Evolutionary conservation across 2,888 invertebrate genomes (phyloP).

Genomic region (Zhuqinia jingwanae): DNA sequence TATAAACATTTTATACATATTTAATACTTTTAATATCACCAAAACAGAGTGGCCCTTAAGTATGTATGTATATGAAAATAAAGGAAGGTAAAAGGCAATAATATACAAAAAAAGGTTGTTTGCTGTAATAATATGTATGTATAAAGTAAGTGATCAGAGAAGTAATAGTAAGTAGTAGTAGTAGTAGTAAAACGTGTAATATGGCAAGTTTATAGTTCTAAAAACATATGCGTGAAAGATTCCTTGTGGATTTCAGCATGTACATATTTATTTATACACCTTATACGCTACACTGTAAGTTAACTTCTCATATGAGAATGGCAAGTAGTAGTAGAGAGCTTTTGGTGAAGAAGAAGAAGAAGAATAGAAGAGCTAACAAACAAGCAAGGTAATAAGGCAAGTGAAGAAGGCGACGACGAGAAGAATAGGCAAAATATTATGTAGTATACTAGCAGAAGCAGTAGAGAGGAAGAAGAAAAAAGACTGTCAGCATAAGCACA

Average conservation of each 20-base stretch:
- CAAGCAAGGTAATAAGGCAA: not conserved
- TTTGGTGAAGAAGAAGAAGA: too few relatives aligned
- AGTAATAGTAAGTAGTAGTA: too few relatives aligned
- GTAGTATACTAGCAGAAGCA: not conserved
- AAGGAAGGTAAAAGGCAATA: not conserved
- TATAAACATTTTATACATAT: too few relatives aligned
- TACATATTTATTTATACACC: too few relatives aligned
- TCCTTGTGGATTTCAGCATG: too few relatives aligned
- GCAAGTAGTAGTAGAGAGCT: too few relatives aligned
- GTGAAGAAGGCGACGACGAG: not conserved
- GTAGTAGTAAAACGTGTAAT: slow-evolving; percentile 4
- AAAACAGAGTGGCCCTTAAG: slow-evolving; percentile 19
- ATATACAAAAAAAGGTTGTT: not conserved
- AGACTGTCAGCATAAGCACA: not conserved
- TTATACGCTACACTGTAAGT: too few relatives aligned
- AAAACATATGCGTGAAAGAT: too few relatives aligned
- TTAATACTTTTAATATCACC: slow-evolving; percentile 9
- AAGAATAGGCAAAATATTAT: not conserved
- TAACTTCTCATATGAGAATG: too few relatives aligned
- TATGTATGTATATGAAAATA: not conserved
- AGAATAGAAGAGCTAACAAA: not conserved
- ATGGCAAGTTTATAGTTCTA: not conserved
- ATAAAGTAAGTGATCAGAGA: too few relatives aligned
- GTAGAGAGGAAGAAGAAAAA: not conserved
- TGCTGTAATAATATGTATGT: too few relatives aligned